Evolutionary conservation across 1,140 invertebrate genomes (phyloP).

Genomic region (Achroia grisella): DNA sequence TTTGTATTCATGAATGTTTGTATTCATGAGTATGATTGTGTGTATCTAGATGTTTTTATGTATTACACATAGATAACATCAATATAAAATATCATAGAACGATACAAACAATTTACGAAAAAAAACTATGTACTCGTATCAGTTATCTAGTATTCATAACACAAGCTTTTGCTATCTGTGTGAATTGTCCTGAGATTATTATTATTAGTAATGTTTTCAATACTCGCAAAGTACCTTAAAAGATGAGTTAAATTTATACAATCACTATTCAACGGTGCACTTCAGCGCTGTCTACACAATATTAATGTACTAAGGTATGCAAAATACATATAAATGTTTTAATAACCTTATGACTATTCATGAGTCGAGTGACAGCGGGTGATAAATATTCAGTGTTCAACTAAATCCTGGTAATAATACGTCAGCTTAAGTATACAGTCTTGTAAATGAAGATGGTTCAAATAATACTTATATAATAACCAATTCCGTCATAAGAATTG

Average conservation of each 20-base stretch:
- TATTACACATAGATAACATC: no score
- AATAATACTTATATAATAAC: slow-evolving; percentile 9
- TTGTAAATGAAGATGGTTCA: slow-evolving; percentile 15
- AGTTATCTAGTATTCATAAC: no score
- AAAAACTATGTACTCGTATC: no score
- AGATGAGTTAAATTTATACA: neutral
- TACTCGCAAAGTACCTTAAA: no score
- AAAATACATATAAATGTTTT: slow-evolving; percentile 13
- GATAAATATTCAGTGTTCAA: slow-evolving; percentile 30
- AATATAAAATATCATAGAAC: no score
- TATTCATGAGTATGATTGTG: no score
- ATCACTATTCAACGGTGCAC: neutral
- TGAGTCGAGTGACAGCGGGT: slow-evolving; percentile 19
- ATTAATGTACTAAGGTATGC: slow-evolving; percentile 4
- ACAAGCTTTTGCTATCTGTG: no score
- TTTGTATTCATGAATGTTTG: no score
- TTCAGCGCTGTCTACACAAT: neutral
- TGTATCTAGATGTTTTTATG: no score
- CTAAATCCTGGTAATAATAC: slow-evolving; percentile 24
- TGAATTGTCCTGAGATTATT: no score
- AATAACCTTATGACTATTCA: slow-evolving; percentile 26
- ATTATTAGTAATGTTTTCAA: no score
- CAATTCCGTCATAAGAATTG: neutral
- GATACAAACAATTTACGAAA: no score
- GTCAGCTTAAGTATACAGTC: slow-evolving; percentile 17